Evolutionary conservation across 2,113 vertebrate species (phyloP), one percentile per base, ranked within the genome.

Genomic region (Nestor notabilis): DNA sequence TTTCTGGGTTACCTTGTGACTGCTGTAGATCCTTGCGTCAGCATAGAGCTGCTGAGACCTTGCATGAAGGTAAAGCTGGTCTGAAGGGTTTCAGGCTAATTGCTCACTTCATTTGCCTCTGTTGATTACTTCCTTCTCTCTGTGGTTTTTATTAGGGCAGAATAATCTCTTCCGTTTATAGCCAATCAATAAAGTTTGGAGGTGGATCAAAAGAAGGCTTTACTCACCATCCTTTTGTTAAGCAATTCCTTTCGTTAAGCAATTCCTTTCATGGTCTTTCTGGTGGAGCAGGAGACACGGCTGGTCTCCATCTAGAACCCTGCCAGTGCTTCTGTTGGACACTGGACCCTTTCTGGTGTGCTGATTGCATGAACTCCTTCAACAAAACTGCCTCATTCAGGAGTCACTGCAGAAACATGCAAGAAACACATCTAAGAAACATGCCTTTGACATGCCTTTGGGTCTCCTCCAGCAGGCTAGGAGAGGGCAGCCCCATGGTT

Each of bases 1-100:
- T 53, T 35, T 47, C 33, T 66, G n/a, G 7, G 25, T 96, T 97
- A 97, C 97, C 95, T 97, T 84, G 93, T 56, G 75, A 41, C 35
- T 83, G 79, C 64, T 89, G 85, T 69, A 74, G 83, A 47, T 68
- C 55, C 74, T 65, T 87, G 43, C 29, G 29, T 72, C 28, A n/a
- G 31, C 41, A 37, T 33, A 43, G 4, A 3, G 20, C n/a, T 52
- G 31, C 39, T 70, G 41, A 39, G n/a, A 41, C 27, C 8, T 23
- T n/a, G 33, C 44, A 13, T 12, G 50, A 69, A 81, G 56, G n/a
- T 14, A 25, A 76, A 49, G 69, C 65, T 87, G 39, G 19, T 43
- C 72, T 18, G 66, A 61, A 92, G 58, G 37, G 35, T 35, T 90
- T 41, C 55, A 46, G 80, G 9, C 23, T 71, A 64, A 71, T 39